Percentiles rank a stretch among this genome's conserved stretches.
Evolutionary conservation across 2,113 vertebrate genomes (phyloP).

Genomic region (Seriola rivoliana): DNA sequence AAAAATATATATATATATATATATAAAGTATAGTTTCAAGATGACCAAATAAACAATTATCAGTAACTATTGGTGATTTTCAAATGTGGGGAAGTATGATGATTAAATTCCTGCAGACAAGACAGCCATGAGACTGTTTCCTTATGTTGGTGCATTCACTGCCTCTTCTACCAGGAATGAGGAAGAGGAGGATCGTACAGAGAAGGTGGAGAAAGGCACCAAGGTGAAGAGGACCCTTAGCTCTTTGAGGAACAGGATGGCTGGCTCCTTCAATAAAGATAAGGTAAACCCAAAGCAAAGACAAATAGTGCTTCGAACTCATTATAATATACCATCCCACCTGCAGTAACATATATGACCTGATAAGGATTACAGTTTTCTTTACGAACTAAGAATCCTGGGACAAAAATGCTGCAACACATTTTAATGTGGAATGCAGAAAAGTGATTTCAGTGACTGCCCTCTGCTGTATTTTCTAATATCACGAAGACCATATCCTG

Average conservation of each 20-base stretch:
- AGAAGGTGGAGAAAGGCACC: conserved; percentile 89
- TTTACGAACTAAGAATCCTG: not conserved
- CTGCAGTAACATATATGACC: no score
- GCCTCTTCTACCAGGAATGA: conserved; percentile 80
- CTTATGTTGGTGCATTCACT: not conserved
- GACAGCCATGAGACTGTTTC: not conserved
- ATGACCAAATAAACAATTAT: not conserved
- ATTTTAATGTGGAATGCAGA: not conserved
- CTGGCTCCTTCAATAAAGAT: conserved; percentile 94
- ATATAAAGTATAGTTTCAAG: not conserved
- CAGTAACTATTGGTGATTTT: not conserved
- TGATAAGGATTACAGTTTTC: not conserved
- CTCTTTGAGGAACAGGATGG: conserved; percentile 90
- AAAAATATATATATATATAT: no score
- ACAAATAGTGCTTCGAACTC: not conserved
- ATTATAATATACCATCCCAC: not conserved
- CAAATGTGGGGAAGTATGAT: not conserved
- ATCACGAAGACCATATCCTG: not conserved
- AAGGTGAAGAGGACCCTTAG: conserved; percentile 93
- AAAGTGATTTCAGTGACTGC: not conserved
- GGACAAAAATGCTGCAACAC: not conserved
- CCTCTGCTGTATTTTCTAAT: not conserved
- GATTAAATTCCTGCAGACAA: not conserved
- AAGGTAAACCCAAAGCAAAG: conserved; percentile 83
- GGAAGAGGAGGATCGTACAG: conserved; percentile 83